Evolutionary conservation across 1,140 invertebrate species (phyloP).

Genomic region (Euura lappo): DNA sequence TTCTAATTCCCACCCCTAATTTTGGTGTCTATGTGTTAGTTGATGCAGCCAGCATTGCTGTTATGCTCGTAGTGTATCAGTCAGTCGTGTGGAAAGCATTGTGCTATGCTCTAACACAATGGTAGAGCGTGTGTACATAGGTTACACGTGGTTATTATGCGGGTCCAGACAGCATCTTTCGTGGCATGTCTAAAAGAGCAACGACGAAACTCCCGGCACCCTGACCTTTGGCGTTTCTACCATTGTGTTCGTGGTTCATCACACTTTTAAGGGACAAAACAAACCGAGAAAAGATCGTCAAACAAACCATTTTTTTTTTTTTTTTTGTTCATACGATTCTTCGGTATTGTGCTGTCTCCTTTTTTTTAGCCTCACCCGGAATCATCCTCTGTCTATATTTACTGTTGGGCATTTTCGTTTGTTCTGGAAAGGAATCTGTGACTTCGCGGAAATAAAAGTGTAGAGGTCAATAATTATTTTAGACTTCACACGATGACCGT

Average conservation of each 20-base stretch:
- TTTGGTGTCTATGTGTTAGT: conserved; percentile 30
- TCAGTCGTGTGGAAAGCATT: neutral
- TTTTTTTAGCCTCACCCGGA: neutral
- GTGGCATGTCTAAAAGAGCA: neutral
- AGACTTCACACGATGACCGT: no score
- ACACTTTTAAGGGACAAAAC: neutral
- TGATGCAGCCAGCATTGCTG: conserved; percentile 19
- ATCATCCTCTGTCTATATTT: no score
- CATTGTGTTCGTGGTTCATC: neutral
- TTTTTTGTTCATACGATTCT: neutral
- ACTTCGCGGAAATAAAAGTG: no score
- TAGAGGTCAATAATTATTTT: no score
- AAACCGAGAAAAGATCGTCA: conserved; percentile 11
- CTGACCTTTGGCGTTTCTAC: neutral
- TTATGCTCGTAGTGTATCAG: conserved; percentile 23
- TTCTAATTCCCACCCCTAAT: conserved; percentile 32
- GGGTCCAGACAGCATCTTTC: neutral
- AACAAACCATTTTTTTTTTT: conserved; percentile 10
- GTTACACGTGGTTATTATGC: neutral
- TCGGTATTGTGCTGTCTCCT: neutral
- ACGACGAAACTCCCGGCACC: neutral
- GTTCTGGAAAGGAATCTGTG: no score
- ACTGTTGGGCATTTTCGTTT: no score
- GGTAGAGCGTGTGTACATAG: no score
- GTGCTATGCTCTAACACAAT: no score